A percentile compares a stretch with the other conserved stretches of the same genome.
These are phyloP conservation scores for Nasua narica DNA, from an alignment of 2,797 vertebrate species.

Conservation along the genomic window DNA sequence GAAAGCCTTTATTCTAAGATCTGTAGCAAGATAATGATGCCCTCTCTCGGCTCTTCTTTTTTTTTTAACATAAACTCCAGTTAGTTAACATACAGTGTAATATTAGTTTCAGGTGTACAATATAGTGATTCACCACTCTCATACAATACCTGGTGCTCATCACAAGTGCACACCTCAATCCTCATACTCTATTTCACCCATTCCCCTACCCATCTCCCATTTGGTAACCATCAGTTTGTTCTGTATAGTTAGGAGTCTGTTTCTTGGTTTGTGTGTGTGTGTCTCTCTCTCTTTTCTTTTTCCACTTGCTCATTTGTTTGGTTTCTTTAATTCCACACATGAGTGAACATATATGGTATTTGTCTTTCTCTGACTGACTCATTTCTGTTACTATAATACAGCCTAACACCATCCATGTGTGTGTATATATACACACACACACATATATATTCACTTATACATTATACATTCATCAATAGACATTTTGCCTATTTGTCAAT, in stretches of 20 bases:
- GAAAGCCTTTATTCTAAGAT: not conserved
- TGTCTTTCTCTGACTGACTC: not conserved
- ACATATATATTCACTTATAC: no score
- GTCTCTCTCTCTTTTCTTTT: not conserved
- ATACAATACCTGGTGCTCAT: not conserved
- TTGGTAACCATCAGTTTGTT: not conserved
- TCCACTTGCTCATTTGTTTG: not conserved
- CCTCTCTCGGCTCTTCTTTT: not conserved
- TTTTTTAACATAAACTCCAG: not conserved
- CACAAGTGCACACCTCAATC: not conserved
- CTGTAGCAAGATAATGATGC: not conserved
- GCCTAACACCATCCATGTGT: not conserved
- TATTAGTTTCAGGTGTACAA: not conserved
- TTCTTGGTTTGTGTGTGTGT: not conserved
- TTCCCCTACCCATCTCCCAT: not conserved
- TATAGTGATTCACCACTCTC: not conserved
- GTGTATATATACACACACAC: no score
- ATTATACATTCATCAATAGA: no score
- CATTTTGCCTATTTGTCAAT: not conserved
- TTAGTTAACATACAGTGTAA: not conserved
- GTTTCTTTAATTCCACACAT: not conserved
- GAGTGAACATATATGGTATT: not conserved
- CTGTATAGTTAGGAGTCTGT: not conserved
- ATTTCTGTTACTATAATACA: not conserved
- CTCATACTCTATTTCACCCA: not conserved